Percentiles rank a stretch among this genome's conserved stretches.
phyloP scores from a whole-genome alignment of 2,888 invertebrate species.

The Onchidella celtica region DNA sequence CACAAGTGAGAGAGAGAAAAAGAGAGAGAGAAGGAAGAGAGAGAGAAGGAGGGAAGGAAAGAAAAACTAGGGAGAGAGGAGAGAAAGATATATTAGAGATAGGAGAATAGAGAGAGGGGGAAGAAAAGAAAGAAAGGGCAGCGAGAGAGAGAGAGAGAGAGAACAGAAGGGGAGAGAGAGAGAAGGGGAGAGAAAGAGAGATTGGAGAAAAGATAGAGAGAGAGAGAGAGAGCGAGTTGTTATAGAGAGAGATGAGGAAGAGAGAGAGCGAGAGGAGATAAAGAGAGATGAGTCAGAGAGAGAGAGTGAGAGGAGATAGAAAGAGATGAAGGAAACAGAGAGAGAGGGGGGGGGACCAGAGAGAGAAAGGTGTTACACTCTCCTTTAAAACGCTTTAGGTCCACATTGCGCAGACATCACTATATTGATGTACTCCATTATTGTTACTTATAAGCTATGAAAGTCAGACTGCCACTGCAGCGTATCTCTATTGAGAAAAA shows the following conservation, averaged over 20 bases:
- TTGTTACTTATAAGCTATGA: no score
- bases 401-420: no score
- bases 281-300: no score
- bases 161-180: not conserved
- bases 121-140: not conserved
- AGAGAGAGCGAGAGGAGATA: not conserved
- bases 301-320: not conserved
- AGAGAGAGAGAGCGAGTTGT: not conserved
- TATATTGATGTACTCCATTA: no score
- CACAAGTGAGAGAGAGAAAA: not conserved
- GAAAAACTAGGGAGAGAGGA: not conserved
- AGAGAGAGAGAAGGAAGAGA: not conserved
- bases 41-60: not conserved
- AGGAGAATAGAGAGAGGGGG: not conserved
- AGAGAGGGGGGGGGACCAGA: not conserved
- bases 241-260: slow-evolving; percentile 3
- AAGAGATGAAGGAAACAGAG: not conserved
- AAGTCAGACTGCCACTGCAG: no score
- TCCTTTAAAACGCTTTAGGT: no score
- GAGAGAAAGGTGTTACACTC: no score
- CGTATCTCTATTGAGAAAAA: no score
- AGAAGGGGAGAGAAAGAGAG: not conserved
- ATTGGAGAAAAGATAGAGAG: not conserved
- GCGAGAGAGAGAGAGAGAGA: not conserved
- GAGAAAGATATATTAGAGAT: not conserved